phyloP scores from a whole-genome alignment of 2,113 vertebrate species.

The Corynorhinus townsendii region DNA sequence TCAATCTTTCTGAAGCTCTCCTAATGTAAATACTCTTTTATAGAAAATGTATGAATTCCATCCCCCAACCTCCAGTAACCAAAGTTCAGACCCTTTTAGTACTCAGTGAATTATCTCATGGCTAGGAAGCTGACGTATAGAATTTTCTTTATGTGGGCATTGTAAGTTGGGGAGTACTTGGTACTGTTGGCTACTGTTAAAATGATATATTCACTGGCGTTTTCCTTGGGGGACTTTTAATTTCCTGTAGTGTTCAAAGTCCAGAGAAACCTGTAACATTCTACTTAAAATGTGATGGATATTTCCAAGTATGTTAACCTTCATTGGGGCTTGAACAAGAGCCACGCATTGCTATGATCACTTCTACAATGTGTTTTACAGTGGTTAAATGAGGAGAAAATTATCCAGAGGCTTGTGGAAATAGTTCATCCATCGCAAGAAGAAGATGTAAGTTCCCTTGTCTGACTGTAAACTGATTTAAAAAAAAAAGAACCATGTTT shows the following conservation, averaged over 20 bases:
- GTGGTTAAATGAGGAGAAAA: conserved; percentile 98
- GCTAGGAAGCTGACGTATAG: background rate
- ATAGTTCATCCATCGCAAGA: conserved; percentile 97
- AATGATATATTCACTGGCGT: conserved; percentile 31
- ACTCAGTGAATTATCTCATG: background rate
- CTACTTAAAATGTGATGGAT: conserved; percentile 55
- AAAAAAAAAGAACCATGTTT: background rate
- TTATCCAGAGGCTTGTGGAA: conserved; percentile 97
- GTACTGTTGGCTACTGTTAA: background rate
- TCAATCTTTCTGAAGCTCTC: background rate
- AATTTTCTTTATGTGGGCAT: background rate
- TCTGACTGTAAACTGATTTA: background rate
- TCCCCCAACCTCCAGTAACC: background rate
- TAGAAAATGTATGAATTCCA: background rate
- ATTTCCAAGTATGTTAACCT: conserved; percentile 38
- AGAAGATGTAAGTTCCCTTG: conserved; percentile 92
- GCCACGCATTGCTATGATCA: conserved; percentile 41
- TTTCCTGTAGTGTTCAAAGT: conserved; percentile 60
- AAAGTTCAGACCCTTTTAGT: background rate
- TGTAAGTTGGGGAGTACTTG: background rate
- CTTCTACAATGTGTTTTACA: conserved; percentile 78
- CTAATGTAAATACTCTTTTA: background rate
- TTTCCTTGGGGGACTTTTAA: conserved; percentile 54
- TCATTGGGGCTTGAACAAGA: conserved; percentile 46
- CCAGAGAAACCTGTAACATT: conserved; percentile 53